These are phyloP conservation scores for Sceliomorpha sp. DNA, from an alignment of 2,888 invertebrate genomes.

Conservation along the genomic window DNA sequence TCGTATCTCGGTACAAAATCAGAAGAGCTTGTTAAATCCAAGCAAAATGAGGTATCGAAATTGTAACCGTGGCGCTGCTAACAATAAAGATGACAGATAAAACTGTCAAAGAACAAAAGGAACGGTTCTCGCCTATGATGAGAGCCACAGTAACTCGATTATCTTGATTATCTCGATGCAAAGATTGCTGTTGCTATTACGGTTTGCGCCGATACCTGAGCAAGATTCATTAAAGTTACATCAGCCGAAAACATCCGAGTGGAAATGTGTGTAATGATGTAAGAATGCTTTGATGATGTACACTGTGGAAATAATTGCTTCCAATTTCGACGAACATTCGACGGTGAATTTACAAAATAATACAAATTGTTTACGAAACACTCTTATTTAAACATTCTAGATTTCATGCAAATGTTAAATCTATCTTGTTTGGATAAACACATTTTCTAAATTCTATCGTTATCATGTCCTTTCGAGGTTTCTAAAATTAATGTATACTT, in stretches of 20 bases:
- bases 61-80: slow-evolving; percentile 29
- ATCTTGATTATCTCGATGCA: slow-evolving; percentile 33
- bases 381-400: too few relatives aligned
- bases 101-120: slow-evolving; percentile 37
- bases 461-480: too few relatives aligned
- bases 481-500: too few relatives aligned
- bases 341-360: too few relatives aligned
- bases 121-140: slow-evolving; percentile 40
- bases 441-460: too few relatives aligned
- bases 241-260: not conserved
- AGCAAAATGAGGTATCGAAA: slow-evolving; percentile 26
- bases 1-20: slow-evolving; percentile 29
- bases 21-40: slow-evolving; percentile 37
- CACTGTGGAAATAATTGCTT: too few relatives aligned
- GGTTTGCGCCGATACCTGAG: slow-evolving; percentile 14
- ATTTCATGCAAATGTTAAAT: too few relatives aligned
- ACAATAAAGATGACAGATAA: slow-evolving; percentile 49
- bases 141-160: slow-evolving; percentile 39
- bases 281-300: too few relatives aligned
- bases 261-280: too few relatives aligned
- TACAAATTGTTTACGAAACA: too few relatives aligned
- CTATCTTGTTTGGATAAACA: too few relatives aligned
- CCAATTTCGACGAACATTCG: too few relatives aligned
- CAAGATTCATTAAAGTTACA: slow-evolving; percentile 37
- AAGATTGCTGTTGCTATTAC: slow-evolving; percentile 32